phyloP scores from a whole-genome alignment of 2,888 invertebrate species.

The Heliconius ismenius region DNA sequence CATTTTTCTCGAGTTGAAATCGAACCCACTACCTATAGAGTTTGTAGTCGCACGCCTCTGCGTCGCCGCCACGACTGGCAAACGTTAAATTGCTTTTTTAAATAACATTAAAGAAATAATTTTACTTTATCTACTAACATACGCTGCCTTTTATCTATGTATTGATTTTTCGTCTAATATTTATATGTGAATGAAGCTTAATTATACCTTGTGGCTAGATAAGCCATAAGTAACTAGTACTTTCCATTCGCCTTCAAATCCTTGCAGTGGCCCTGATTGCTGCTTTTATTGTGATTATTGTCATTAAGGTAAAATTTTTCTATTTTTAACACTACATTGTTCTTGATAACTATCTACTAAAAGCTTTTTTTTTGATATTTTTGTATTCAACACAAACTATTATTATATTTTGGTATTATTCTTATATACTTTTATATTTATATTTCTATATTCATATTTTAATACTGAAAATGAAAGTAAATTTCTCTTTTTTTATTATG shows the following conservation, averaged over 20 bases:
- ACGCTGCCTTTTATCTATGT: background rate
- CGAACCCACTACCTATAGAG: no score
- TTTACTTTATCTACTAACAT: background rate
- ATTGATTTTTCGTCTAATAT: slow-evolving; percentile 15
- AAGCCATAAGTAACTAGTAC: slow-evolving; percentile 24
- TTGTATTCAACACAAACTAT: background rate
- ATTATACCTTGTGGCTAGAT: slow-evolving; percentile 12
- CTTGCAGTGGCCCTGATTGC: slow-evolving; percentile 4
- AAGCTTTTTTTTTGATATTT: slow-evolving; percentile 1
- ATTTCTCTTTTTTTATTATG: background rate
- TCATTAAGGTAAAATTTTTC: background rate
- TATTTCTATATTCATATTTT: background rate
- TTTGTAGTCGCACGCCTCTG: no score
- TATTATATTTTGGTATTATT: background rate
- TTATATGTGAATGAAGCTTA: slow-evolving; percentile 15
- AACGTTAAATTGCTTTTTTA: no score
- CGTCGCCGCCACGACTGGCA: no score
- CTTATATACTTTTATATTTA: background rate
- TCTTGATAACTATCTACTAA: slow-evolving; percentile 3
- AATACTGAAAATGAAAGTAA: background rate
- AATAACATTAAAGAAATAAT: background rate
- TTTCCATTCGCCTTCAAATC: slow-evolving; percentile 16
- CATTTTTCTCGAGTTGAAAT: no score
- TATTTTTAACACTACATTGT: slow-evolving; percentile 5
- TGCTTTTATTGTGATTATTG: slow-evolving; percentile 18